Evolutionary conservation across 2,888 invertebrate genomes (phyloP).

Genomic region (Calameuta filiformis): DNA sequence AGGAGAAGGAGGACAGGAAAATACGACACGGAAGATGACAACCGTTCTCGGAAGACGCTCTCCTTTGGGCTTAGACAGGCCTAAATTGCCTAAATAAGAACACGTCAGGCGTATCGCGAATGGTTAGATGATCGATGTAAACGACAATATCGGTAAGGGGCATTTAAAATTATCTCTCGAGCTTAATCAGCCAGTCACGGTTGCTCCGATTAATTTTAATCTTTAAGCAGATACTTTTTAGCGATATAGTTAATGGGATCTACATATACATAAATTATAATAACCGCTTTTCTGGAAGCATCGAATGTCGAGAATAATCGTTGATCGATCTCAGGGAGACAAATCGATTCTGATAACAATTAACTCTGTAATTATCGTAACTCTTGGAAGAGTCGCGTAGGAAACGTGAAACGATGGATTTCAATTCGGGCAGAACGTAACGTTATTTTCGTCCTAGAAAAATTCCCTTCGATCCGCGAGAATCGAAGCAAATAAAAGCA

Average conservation of each 20-base stretch:
- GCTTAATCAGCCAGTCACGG: not conserved
- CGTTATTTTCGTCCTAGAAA: not conserved
- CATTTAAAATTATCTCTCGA: not conserved
- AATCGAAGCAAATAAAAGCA: not conserved
- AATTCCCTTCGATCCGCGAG: not conserved
- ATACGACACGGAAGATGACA: slow-evolving; percentile 18
- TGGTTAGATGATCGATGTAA: slow-evolving; percentile 13
- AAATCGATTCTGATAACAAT: not conserved
- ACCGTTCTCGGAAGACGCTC: slow-evolving; percentile 9
- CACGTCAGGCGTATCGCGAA: slow-evolving; percentile 30
- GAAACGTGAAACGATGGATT: not conserved
- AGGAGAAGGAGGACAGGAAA: not conserved
- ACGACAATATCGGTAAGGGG: slow-evolving; percentile 35
- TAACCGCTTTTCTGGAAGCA: not conserved
- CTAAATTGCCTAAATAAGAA: slow-evolving; percentile 41
- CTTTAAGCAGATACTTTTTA: not conserved
- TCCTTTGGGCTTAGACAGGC: slow-evolving; percentile 27
- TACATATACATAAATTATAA: not conserved
- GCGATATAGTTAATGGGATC: not conserved
- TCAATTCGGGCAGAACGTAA: not conserved
- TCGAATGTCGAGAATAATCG: not conserved
- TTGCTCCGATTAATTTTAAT: not conserved
- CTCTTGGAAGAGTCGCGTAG: not conserved
- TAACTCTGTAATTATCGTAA: not conserved
- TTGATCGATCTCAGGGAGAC: not conserved